phyloP scores from a whole-genome alignment of 2,113 vertebrate species.

The Spea multiplicata region DNA sequence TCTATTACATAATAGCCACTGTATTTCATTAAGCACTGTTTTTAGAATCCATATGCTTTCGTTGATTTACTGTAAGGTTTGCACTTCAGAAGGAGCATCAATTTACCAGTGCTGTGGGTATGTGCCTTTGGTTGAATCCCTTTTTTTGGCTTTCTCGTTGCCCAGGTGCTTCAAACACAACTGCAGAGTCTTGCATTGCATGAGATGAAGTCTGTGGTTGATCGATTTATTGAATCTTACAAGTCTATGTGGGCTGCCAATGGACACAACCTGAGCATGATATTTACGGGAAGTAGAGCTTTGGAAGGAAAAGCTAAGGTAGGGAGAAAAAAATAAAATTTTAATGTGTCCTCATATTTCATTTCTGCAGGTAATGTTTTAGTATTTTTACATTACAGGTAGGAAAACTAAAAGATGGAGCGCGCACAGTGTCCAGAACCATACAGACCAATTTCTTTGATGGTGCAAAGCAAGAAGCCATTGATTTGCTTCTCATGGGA shows the following conservation, averaged over 20 bases:
- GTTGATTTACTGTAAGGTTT: too few relatives aligned
- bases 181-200: constrained; percentile 68
- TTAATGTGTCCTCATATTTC: constrained; percentile 4
- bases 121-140: too few relatives aligned
- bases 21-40: too few relatives aligned
- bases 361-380: too few relatives aligned
- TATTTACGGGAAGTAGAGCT: constrained; percentile 71
- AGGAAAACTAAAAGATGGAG: constrained; percentile 74
- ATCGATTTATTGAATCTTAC: constrained; percentile 73
- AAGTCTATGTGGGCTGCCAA: constrained; percentile 74
- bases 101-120: too few relatives aligned
- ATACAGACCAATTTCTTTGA: constrained; percentile 77
- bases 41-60: too few relatives aligned
- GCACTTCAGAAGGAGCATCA: too few relatives aligned
- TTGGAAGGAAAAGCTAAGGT: constrained; percentile 78
- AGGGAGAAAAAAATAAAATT: constrained; percentile 19
- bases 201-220: constrained; percentile 62
- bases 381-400: constrained; percentile 56
- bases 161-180: constrained; percentile 69
- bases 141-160: too few relatives aligned
- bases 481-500: constrained; percentile 68
- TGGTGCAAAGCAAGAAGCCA: constrained; percentile 71
- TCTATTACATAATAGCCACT: too few relatives aligned
- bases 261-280: constrained; percentile 71
- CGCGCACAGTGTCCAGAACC: constrained; percentile 71